phyloP scores from a whole-genome alignment of 2,113 vertebrate species.

The Balaeniceps rex region DNA sequence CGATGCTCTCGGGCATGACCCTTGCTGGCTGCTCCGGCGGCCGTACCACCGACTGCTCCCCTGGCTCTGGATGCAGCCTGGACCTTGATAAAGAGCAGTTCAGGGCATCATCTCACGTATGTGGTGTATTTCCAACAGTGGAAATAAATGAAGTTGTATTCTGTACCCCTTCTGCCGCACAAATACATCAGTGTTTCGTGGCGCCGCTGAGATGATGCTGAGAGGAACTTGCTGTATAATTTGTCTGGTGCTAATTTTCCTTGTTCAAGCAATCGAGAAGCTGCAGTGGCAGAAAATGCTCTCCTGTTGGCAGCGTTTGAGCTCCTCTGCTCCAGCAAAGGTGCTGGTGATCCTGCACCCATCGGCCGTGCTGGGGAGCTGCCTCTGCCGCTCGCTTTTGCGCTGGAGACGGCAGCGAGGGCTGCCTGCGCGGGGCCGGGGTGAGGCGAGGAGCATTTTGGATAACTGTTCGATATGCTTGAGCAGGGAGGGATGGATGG shows the following conservation, averaged over 20 bases:
- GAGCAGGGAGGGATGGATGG: neutral
- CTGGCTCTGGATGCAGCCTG: neutral
- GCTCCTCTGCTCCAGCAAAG: neutral
- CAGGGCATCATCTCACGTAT: neutral
- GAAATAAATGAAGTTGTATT: neutral
- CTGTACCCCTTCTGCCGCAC: neutral
- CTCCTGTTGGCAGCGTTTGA: neutral
- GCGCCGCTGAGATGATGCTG: accelerated
- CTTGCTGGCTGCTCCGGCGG: neutral
- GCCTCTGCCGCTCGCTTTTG: neutral
- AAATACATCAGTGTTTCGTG: accelerated
- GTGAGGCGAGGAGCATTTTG: neutral
- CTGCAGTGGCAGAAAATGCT: neutral
- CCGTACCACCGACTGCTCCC: neutral
- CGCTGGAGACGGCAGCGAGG: neutral
- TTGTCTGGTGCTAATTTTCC: neutral
- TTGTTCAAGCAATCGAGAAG: neutral
- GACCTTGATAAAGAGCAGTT: no score
- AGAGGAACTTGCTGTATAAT: neutral
- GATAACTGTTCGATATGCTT: neutral
- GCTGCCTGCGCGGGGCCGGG: no score
- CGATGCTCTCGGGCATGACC: neutral
- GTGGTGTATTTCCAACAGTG: neutral
- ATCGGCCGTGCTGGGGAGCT: neutral
- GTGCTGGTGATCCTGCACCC: neutral